Base-by-base conservation (phyloP, 2,888 invertebrate species). In the Chrysopilus asiliformis region DNA sequence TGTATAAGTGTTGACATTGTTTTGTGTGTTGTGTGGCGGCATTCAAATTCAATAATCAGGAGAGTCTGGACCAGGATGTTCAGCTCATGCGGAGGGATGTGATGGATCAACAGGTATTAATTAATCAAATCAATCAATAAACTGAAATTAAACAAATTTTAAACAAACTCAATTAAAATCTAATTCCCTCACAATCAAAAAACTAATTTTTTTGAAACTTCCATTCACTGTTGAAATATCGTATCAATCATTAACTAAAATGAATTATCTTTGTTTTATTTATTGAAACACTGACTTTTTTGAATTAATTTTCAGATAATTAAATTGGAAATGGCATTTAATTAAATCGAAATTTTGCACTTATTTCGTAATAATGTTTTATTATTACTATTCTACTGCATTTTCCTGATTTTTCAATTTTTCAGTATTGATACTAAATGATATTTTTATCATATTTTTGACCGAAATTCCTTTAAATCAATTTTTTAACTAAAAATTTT, bases 61-160 rank as follows among this genome's bases (percentile, higher is more conserved):
- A 79, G 84, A 84, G 72, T 74, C 81, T 70, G 85, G 83, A 68
- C 75, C 76, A 65, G 86, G 86, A 70, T 86, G 86, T 73, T 79
- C 85, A 65, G 86, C 86, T 62, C 86, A 87, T 71, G 79, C 84
- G 66, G 86, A 87, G 68, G 85, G 86, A 72, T 87, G 86, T 74
- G 86, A 87, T 70, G 85, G 85, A 70, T 81, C 85, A 71, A 81
- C 86, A 85, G 82, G 76, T 79, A 74, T 65, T 65, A 40, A 42
- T 34, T 32, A 16, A 20, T 28, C 26, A 24, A 41, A 37, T 32
- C 38, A 40, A 35, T 33, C 41, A 43, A 35, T 34, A 33, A 40
- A 41, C 20, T 13, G 35, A 36, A 37, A 38, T 41, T 7, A 24
- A 3, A 34, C 20, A 7, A 29, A 19, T 2, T 22, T 25, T 16